Evolutionary conservation across 2,113 vertebrate genomes (phyloP).

Genomic region (Paedocypris sp.): DNA sequence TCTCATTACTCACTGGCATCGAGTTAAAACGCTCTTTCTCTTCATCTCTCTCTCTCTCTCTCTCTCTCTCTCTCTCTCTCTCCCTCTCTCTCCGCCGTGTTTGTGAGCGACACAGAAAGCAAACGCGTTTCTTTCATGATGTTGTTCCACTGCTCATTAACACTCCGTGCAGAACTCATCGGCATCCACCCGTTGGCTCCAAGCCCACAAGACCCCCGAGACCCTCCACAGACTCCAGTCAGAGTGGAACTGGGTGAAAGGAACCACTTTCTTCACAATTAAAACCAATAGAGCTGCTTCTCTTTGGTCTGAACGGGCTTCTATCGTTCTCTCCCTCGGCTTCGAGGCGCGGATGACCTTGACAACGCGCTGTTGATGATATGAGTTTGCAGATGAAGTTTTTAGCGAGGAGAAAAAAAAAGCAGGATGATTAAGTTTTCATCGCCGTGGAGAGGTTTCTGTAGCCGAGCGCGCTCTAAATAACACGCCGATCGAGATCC

Average conservation of each 20-base stretch:
- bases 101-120: not conserved
- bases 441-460: not conserved
- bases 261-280: not conserved
- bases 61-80: too few relatives aligned
- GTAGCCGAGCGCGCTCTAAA: not conserved
- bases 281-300: not conserved
- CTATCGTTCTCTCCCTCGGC: not conserved
- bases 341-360: conserved; percentile 1
- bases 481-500: conserved; percentile 2
- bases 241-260: not conserved
- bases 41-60: too few relatives aligned
- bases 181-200: not conserved
- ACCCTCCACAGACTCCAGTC: not conserved
- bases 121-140: not conserved
- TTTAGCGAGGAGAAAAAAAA: conserved; percentile 2
- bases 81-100: not conserved
- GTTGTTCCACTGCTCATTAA: conserved; percentile 6
- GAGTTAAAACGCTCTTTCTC: too few relatives aligned
- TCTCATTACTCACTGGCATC: too few relatives aligned
- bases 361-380: not conserved
- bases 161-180: not conserved
- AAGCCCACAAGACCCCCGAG: not conserved
- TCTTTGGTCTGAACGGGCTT: not conserved
- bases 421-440: conserved; percentile 13
- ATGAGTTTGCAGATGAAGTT: not conserved